A percentile compares a stretch with the other conserved stretches of the same genome.
Conservation (phyloP, 2,888 invertebrate genomes). For the Xestia sexstrigata region DNA sequence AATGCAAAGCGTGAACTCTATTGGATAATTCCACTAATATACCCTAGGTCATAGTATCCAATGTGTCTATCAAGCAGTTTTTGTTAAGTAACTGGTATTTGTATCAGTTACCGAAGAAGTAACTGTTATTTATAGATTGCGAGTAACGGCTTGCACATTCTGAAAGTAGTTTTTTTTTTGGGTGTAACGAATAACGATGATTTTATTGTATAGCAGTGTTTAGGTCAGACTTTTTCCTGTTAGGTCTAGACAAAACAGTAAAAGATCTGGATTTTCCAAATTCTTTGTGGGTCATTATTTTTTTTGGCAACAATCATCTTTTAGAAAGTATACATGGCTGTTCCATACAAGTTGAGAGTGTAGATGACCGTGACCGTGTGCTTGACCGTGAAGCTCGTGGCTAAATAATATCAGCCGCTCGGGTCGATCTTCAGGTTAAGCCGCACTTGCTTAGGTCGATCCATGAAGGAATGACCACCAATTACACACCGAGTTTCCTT, state of each 20-base stretch:
- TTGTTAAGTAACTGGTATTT: slow-evolving; percentile 5
- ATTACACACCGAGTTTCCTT: too few relatives aligned
- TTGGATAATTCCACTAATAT: neutral
- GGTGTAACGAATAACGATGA: neutral
- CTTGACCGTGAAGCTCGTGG: too few relatives aligned
- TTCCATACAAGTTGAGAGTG: neutral
- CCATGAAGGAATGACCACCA: too few relatives aligned
- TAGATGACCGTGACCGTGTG: too few relatives aligned
- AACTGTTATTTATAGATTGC: slow-evolving; percentile 13
- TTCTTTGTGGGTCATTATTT: neutral
- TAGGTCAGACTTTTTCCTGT: neutral
- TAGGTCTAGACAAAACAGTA: neutral
- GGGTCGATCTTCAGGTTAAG: too few relatives aligned
- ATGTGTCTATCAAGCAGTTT: slow-evolving; percentile 13
- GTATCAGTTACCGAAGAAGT: neutral
- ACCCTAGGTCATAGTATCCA: slow-evolving; percentile 3
- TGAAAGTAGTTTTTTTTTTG: neutral
- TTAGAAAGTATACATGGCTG: neutral
- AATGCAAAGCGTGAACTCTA: neutral
- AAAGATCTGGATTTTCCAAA: neutral
- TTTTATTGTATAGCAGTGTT: neutral
- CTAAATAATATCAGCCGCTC: too few relatives aligned
- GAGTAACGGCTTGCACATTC: slow-evolving; percentile 16
- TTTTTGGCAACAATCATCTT: neutral
- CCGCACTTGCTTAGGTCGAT: too few relatives aligned